Evolutionary conservation across 2,888 invertebrate genomes (phyloP), one percentile per base, ranked within the genome.

Genomic region (Ophioninae sp.): DNA sequence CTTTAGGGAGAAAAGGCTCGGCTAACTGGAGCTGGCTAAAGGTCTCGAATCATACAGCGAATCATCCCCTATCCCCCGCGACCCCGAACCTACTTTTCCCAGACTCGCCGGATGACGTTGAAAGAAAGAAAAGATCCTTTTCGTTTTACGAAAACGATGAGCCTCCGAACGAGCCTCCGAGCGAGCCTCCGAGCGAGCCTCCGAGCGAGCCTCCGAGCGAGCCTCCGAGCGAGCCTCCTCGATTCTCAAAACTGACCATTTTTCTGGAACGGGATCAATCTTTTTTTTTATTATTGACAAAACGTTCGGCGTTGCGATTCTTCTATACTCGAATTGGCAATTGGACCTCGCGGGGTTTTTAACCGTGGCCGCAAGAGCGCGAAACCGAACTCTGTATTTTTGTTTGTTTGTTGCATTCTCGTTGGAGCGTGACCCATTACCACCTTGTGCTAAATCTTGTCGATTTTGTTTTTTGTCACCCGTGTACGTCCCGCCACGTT

Each of bases 11-110:
- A 93, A 94, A 94, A 93, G 94, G 94, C 93, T 94, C 94, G 92
- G 93, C 94, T 90, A 94, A 95, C 93, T 95, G 95, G 95, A 94
- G 94, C 93, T 95, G 95, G 95, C 93, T 95, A 93, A 95, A 95
- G 95, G 95, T 95, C 88, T 88, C 79, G 73, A 72, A 58, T 71
- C 20, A 68, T 63, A 23, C 23, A 61, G 41, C 30, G 6, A 37
- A 41, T 51, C 23, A 37, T 9, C 58, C 58, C 71, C 23, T 39
- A 78, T 85, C 84, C 6, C 37, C n/a, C 78, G 9, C 7, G 13
- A 51, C 30, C 30, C 30, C 30, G 30, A 30, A 30, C 30, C 30
- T 30, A 30, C 30, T 30, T 30, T 30, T 30, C 30, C 30, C 30
- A 30, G 30, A 30, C 30, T 30, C 30, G 30, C 1, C 30, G 30